Base-by-base conservation (phyloP, 2,797 vertebrate genomes). In the Labeo calbasu region DNA sequence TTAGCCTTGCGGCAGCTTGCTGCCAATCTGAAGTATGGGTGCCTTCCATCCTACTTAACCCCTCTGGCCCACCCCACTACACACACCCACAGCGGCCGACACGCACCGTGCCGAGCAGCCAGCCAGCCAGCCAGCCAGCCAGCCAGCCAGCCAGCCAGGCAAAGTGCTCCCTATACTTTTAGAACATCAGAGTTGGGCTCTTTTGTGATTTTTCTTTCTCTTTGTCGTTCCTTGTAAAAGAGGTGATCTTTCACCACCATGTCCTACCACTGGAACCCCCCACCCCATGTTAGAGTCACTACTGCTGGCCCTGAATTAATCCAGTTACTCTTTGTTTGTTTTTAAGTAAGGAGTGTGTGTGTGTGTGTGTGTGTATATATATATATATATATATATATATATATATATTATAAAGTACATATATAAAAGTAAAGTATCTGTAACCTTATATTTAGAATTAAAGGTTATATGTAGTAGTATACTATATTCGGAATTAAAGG, bases 21-120 rank as follows among this genome's bases (percentile, higher is more conserved):
- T 99, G 98, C 98, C 98, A 99, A 97, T 99, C 98, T 99, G 97
- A 99, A 98, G 98, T 98, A 99, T 98, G 98, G 97, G 96, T 97
- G 97, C 97, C 97, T 99, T 98, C 98, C 98, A 97, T 98, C 96
- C 96, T 99, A 99, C 98, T 99, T 99, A 99, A 99, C 98, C 98
- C 97, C 96, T 95, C 96, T 98, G 97, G 96, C 97, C 97, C 96
- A 94, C 95, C 96, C 96, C 87, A 87, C 85, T 88, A 86, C 85
- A 89, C 86, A 86, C 84, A 87, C 85, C 71, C 88, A 89, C 84
- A 86, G 76, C 63, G 17, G 79, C 82, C 81, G 43, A 82, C 40
- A n/a, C 84, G 78, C 85, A 89, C 82, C 83, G 69, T 71, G 83
- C 66, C 63, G 81, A 80, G 81, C 43, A 43, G 32, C 2, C 83